phyloP scores from a whole-genome alignment of 2,113 vertebrate genomes.

The Morphnarchus princeps region DNA sequence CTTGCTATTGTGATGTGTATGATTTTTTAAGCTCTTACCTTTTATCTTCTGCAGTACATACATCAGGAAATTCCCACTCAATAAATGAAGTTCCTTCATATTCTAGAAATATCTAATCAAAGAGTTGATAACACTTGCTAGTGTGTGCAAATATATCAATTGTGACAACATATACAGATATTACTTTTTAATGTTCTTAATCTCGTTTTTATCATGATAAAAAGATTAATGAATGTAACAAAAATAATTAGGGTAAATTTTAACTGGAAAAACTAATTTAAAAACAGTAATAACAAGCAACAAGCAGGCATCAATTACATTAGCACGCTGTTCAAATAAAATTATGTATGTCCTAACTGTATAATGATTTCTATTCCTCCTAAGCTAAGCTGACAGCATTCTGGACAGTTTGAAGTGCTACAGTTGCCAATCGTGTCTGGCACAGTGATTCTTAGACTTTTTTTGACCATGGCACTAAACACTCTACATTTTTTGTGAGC shows the following conservation, averaged over 20 bases:
- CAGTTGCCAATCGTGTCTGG: background rate
- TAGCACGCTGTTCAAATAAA: slow-evolving; percentile 6
- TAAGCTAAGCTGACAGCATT: background rate
- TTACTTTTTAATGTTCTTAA: background rate
- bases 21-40: background rate
- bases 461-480: background rate
- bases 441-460: background rate
- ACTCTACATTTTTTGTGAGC: background rate
- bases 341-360: background rate
- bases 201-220: background rate
- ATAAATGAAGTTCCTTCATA: slow-evolving; percentile 36
- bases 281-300: background rate
- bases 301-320: background rate
- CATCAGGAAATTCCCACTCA: background rate
- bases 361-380: background rate
- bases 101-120: slow-evolving; percentile 47
- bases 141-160: background rate
- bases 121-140: background rate
- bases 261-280: background rate
- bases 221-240: background rate
- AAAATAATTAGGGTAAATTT: background rate
- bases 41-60: background rate
- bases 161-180: background rate
- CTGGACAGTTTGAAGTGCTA: background rate
- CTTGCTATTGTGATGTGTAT: background rate